Conservation (phyloP, 2,113 vertebrate species). For the Osmerus mordax region DNA sequence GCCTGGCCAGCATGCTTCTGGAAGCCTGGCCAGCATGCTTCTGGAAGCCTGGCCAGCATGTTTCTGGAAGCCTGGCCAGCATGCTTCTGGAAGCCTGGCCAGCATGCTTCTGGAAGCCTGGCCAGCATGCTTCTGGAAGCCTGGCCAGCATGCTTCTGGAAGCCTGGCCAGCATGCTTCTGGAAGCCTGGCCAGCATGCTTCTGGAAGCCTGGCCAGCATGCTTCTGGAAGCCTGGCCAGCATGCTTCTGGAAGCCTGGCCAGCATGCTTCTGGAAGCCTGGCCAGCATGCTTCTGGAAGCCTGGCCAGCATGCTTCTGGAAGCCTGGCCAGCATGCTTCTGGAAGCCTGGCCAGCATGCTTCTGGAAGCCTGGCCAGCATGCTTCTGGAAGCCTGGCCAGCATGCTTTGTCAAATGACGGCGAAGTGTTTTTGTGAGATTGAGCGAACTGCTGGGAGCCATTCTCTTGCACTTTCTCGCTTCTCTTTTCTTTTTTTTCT, state of each 20-base stretch:
- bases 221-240: too few relatives aligned
- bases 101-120: conserved; percentile 25
- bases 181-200: conserved; percentile 1
- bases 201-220: conserved; percentile 28
- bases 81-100: conserved; percentile 7
- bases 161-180: background rate
- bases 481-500: background rate
- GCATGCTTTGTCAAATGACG: conserved; percentile 54
- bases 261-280: too few relatives aligned
- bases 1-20: background rate
- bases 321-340: conserved; percentile 3
- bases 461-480: conserved; percentile 46
- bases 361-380: too few relatives aligned
- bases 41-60: conserved; percentile 32
- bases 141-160: conserved; percentile 25
- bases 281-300: conserved; percentile 12
- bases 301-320: conserved; percentile 15
- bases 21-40: background rate
- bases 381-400: conserved; percentile 29
- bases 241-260: conserved; percentile 30
- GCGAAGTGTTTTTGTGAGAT: conserved; percentile 39
- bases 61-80: conserved; percentile 17
- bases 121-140: conserved; percentile 22
- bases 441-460: conserved; percentile 62
- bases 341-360: conserved; percentile 27